Evolutionary conservation across 2,888 invertebrate genomes (phyloP).

Genomic region (Hedya salicella): DNA sequence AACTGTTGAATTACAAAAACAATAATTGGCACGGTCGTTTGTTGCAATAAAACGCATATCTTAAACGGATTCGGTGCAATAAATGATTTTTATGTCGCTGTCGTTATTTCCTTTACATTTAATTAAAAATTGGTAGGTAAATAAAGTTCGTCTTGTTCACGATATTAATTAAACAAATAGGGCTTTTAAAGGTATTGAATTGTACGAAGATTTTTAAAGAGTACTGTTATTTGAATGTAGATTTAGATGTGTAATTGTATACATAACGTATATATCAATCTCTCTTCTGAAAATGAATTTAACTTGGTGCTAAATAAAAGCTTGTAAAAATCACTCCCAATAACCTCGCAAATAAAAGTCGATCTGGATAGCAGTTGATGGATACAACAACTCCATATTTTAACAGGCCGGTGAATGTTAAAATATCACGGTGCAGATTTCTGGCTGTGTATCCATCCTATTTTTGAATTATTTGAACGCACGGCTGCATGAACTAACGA

Average conservation of each 20-base stretch:
- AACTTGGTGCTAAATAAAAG: too few relatives aligned
- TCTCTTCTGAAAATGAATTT: too few relatives aligned
- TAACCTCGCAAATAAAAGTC: slow-evolving; percentile 4
- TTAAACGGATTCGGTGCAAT: slow-evolving; percentile 8
- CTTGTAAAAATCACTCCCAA: too few relatives aligned
- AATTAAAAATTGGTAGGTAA: too few relatives aligned
- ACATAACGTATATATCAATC: too few relatives aligned
- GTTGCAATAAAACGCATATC: slow-evolving; percentile 32
- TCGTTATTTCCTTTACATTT: too few relatives aligned
- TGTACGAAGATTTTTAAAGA: too few relatives aligned
- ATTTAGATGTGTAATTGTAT: too few relatives aligned
- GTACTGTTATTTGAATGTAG: too few relatives aligned
- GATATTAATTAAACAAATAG: too few relatives aligned
- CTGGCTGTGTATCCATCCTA: not conserved
- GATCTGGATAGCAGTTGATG: not conserved
- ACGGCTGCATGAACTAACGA: slow-evolving; percentile 32
- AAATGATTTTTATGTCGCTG: not conserved
- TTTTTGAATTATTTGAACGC: slow-evolving; percentile 15
- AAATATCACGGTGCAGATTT: slow-evolving; percentile 23
- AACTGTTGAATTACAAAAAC: slow-evolving; percentile 37
- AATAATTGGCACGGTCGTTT: slow-evolving; percentile 35
- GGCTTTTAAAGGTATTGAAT: too few relatives aligned
- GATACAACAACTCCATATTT: slow-evolving; percentile 12
- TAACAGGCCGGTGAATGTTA: slow-evolving; percentile 18
- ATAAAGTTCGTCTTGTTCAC: too few relatives aligned